Conservation (phyloP, 2,113 vertebrate genomes). For the Panthera leo region DNA sequence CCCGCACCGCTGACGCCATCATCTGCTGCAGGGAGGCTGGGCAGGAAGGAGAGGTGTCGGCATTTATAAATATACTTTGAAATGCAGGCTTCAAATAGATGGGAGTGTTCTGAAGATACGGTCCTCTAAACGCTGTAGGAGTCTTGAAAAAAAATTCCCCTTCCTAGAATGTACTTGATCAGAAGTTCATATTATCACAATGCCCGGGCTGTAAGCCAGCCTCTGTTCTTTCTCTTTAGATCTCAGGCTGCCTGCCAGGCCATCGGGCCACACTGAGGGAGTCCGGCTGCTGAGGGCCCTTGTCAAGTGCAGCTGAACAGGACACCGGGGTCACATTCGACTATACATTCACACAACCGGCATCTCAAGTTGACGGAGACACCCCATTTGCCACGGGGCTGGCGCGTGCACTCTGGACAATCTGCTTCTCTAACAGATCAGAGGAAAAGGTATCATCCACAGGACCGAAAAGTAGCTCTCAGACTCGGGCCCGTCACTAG, state of each 20-base stretch:
- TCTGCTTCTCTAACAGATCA: background rate
- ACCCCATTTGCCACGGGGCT: background rate
- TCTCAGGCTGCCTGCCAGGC: background rate
- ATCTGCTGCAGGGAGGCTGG: background rate
- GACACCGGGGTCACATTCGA: background rate
- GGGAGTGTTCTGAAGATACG: background rate
- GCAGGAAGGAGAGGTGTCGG: background rate
- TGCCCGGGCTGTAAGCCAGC: background rate
- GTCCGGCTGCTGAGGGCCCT: background rate
- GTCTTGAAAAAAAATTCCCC: background rate
- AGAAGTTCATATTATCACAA: background rate
- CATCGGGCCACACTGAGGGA: background rate
- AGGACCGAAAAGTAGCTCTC: background rate
- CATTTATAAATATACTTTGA: background rate
- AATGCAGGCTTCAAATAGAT: background rate
- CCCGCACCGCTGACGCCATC: background rate
- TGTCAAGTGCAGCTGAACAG: background rate
- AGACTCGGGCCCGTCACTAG: background rate
- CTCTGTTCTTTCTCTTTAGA: background rate
- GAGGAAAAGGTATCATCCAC: background rate
- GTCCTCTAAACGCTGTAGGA: background rate
- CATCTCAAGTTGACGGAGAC: background rate
- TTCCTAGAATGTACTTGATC: background rate
- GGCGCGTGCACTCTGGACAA: background rate
- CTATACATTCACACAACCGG: rapidly evolving